These are phyloP conservation scores for Pandemis heparana DNA, from an alignment of 2,888 invertebrate genomes.

Conservation along the genomic window DNA sequence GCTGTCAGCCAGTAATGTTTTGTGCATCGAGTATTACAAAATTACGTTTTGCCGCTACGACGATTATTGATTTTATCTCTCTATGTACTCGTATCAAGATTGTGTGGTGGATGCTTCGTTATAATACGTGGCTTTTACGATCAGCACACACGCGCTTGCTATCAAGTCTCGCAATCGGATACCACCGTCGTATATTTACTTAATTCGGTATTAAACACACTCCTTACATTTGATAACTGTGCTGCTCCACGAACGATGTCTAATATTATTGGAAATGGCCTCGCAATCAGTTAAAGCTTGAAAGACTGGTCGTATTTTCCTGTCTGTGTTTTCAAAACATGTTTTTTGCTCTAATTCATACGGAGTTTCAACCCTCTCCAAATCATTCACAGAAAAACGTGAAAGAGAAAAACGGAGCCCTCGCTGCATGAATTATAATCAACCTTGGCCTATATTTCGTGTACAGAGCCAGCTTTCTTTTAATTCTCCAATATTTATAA, in stretches of 20 bases:
- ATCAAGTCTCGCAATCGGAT: slow-evolving; percentile 27
- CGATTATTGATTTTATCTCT: slow-evolving; percentile 56
- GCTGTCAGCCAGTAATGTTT: slow-evolving; percentile 71
- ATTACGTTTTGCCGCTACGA: slow-evolving; percentile 50
- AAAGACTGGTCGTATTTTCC: slow-evolving; percentile 16
- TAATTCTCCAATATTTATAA: slow-evolving; percentile 44
- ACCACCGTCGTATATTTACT: slow-evolving; percentile 9
- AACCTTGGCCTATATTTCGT: slow-evolving; percentile 42
- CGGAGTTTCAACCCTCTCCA: slow-evolving; percentile 36
- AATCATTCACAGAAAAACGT: slow-evolving; percentile 42
- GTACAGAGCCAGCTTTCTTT: slow-evolving; percentile 39
- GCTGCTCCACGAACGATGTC: not conserved
- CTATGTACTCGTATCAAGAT: slow-evolving; percentile 41
- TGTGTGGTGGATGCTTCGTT: slow-evolving; percentile 35
- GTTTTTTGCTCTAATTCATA: slow-evolving; percentile 39
- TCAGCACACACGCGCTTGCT: slow-evolving; percentile 40
- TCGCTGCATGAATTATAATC: slow-evolving; percentile 40
- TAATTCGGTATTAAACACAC: slow-evolving; percentile 23
- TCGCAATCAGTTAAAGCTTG: slow-evolving; percentile 14
- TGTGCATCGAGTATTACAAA: slow-evolving; percentile 60
- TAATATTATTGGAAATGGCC: slow-evolving; percentile 29
- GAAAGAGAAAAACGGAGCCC: slow-evolving; percentile 33
- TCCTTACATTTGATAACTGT: slow-evolving; percentile 6
- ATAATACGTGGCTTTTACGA: slow-evolving; percentile 46
- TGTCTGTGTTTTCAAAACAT: slow-evolving; percentile 18